Evolutionary conservation across 2,797 vertebrate genomes (phyloP).

Genomic region (Melanotaenia pygmaea): DNA sequence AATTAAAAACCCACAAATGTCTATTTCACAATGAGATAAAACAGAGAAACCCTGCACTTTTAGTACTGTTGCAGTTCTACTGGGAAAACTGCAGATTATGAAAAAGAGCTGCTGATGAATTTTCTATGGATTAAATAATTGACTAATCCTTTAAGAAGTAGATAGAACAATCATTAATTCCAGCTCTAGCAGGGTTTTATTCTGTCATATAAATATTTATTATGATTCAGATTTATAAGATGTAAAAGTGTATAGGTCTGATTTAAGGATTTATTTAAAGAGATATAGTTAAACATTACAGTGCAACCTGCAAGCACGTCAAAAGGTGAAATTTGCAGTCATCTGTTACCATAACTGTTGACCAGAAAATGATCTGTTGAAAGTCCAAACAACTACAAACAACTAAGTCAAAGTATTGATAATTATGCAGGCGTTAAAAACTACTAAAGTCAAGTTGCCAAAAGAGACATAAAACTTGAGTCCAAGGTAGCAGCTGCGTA

Average conservation of each 20-base stretch:
- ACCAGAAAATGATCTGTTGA: not conserved
- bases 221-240: not conserved
- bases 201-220: not conserved
- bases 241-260: not conserved
- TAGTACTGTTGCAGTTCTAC: not conserved
- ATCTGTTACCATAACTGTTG: not conserved
- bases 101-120: slow-evolving; percentile 4
- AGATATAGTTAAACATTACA: not conserved
- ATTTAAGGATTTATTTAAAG: not conserved
- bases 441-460: slow-evolving; percentile 16
- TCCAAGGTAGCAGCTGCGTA: slow-evolving; percentile 8
- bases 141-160: slow-evolving; percentile 17
- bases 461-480: slow-evolving; percentile 43
- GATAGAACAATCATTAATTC: not conserved
- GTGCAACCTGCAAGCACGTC: not conserved
- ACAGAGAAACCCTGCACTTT: not conserved
- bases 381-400: slow-evolving; percentile 15
- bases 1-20: not conserved
- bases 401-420: slow-evolving; percentile 5
- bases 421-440: slow-evolving; percentile 5
- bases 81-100: not conserved
- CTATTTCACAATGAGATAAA: not conserved
- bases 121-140: slow-evolving; percentile 13
- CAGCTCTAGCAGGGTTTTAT: not conserved
- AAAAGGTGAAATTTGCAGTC: not conserved